phyloP scores from a whole-genome alignment of 2,888 invertebrate species.

The Pardosa pseudoannulata region DNA sequence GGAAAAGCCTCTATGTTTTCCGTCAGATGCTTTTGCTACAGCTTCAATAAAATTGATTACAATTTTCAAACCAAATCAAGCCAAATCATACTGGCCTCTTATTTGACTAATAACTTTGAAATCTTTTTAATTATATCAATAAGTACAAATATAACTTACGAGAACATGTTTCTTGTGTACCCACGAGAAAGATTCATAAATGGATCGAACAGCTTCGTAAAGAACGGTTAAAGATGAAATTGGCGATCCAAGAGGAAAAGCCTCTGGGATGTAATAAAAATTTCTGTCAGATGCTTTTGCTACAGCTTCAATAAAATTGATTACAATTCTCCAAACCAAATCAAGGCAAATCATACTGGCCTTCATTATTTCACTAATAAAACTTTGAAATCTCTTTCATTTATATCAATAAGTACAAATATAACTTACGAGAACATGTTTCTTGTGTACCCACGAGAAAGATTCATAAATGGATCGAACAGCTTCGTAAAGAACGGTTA shows the following conservation, averaged over 20 bases:
- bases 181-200: conserved; percentile 55
- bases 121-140: too few species aligned
- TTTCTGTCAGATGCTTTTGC: conserved; percentile 10
- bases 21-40: conserved; percentile 18
- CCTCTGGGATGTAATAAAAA: conserved; percentile 45
- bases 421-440: conserved; percentile 49
- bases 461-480: conserved; percentile 49
- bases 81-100: too few species aligned
- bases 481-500: conserved; percentile 49
- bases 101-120: too few species aligned
- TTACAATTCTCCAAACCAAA: too few species aligned
- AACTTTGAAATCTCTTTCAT: too few species aligned
- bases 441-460: conserved; percentile 50
- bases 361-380: too few species aligned
- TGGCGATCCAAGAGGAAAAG: conserved; percentile 5
- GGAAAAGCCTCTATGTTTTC: conserved; percentile 25
- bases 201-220: conserved; percentile 53
- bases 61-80: too few species aligned
- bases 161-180: conserved; percentile 46
- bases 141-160: conserved; percentile 23
- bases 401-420: too few species aligned
- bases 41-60: conserved; percentile 24
- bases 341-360: too few species aligned
- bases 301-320: conserved; percentile 27
- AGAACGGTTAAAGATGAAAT: conserved; percentile 27